Conservation (phyloP, 1,140 invertebrate species). For the Cotesia glomerata region DNA sequence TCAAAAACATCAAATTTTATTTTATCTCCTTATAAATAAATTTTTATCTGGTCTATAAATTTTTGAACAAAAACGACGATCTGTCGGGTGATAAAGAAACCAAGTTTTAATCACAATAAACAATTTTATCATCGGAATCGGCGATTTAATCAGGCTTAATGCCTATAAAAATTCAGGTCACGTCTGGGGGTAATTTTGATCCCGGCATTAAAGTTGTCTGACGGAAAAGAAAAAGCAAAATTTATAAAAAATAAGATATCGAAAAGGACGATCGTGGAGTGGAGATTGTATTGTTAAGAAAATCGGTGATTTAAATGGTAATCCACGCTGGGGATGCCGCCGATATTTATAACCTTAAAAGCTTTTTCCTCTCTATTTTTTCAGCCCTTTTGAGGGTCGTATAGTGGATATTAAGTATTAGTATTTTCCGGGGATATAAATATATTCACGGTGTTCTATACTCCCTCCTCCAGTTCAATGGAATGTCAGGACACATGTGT, state of each 20-base stretch:
- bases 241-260: neutral
- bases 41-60: too few species aligned
- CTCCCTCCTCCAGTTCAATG: too few species aligned
- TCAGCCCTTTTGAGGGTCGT: neutral
- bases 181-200: neutral
- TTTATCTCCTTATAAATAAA: too few species aligned
- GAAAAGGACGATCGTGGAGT: conserved; percentile 2
- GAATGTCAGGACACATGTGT: too few species aligned
- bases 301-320: conserved; percentile 30
- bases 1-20: too few species aligned
- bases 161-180: too few species aligned
- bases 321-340: neutral
- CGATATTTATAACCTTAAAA: conserved; percentile 16
- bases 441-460: neutral
- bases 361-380: neutral
- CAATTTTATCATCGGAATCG: too few species aligned
- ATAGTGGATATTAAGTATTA: conserved; percentile 24
- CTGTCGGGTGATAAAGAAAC: too few species aligned
- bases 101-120: too few species aligned
- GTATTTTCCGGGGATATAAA: conserved; percentile 14
- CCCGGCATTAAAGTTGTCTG: too few species aligned
- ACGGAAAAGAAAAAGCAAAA: neutral
- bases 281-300: conserved; percentile 20
- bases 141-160: too few species aligned
- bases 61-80: too few species aligned